Evolutionary conservation across 1,140 invertebrate species (phyloP).

Genomic region (Caenorhabditis elegans): WBcel235 BX284605.5:14814001-14814500

Average conservation of each 20-base stretch:
- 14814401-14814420: background rate
- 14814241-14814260: slow-evolving; percentile 4
- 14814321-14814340: background rate
- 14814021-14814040: no score
- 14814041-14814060: no score
- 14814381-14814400: background rate
- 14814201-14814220: background rate
- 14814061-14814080: no score
- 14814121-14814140: no score
- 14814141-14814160: background rate
- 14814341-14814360: background rate
- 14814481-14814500: background rate
- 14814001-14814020: no score
- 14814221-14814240: background rate
- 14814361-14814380: background rate
- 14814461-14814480: background rate
- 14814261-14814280: background rate
- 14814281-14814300: background rate
- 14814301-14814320: background rate
- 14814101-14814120: no score
- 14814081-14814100: no score
- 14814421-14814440: background rate
- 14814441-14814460: background rate
- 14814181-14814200: background rate
- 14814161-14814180: background rate